A percentile compares a stretch with the other conserved stretches of the same genome.
Evolutionary conservation across 1,140 invertebrate species (phyloP).

Genomic region (Chironomus tepperi): DNA sequence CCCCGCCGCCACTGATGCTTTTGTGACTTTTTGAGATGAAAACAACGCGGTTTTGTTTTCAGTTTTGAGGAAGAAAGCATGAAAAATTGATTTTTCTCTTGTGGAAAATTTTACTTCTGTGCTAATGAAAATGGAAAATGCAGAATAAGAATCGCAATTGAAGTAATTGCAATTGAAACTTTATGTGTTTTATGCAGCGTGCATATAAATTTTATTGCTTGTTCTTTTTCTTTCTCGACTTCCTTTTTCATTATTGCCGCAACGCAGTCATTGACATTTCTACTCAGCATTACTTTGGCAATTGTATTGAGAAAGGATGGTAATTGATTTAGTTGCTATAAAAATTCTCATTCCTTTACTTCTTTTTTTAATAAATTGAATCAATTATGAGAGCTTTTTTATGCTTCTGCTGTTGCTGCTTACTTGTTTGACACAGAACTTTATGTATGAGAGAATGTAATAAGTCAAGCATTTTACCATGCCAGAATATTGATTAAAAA

Average conservation of each 20-base stretch:
- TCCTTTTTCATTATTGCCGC: background rate
- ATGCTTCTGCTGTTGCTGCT: too few species aligned
- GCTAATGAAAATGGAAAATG: background rate
- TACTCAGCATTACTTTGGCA: background rate
- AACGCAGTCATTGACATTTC: background rate
- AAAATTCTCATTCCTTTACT: background rate
- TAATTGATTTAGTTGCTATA: background rate
- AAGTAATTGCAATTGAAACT: background rate
- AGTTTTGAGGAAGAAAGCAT: background rate
- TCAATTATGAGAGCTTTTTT: constrained; percentile 9
- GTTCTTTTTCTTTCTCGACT: background rate
- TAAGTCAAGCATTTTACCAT: background rate
- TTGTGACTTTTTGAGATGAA: background rate
- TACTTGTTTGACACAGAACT: background rate
- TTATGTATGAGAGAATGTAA: too few species aligned
- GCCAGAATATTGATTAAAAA: background rate
- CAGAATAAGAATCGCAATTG: background rate
- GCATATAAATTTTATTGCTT: background rate
- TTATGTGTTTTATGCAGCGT: background rate
- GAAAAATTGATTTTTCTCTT: background rate
- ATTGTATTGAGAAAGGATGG: background rate
- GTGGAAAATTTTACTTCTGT: background rate
- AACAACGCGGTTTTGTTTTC: background rate
- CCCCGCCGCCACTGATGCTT: background rate
- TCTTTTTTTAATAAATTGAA: background rate